Evolutionary conservation across 1,140 invertebrate genomes (phyloP).

Genomic region (Temnothorax curvispinosus): DNA sequence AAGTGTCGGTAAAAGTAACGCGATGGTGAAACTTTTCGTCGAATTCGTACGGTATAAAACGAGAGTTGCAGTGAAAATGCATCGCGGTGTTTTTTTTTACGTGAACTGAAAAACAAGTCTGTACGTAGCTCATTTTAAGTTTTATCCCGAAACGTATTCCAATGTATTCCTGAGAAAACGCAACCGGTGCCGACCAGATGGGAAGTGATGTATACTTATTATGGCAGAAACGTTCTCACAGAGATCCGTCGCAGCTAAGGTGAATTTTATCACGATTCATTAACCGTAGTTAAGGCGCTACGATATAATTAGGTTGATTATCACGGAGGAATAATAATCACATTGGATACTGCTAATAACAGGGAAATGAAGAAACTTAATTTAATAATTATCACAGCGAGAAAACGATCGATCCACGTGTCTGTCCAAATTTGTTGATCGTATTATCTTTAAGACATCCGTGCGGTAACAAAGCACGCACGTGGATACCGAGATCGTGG

Average conservation of each 20-base stretch:
- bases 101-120: conserved; percentile 40
- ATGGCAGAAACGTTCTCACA: conserved; percentile 82
- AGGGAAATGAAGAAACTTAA: neutral
- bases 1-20: conserved; percentile 10
- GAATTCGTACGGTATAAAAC: conserved; percentile 9
- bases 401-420: neutral
- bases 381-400: neutral
- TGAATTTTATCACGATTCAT: conserved; percentile 48
- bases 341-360: neutral
- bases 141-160: conserved; percentile 29
- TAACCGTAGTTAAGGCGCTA: neutral
- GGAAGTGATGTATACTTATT: conserved; percentile 84
- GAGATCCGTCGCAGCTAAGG: conserved; percentile 82
- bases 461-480: neutral
- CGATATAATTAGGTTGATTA: neutral
- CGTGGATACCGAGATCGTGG: neutral
- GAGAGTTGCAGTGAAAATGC: conserved; percentile 39
- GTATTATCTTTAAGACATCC: neutral
- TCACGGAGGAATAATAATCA: neutral
- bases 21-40: conserved; percentile 26
- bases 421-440: neutral
- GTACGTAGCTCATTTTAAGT: conserved; percentile 21
- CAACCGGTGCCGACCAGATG: conserved; percentile 66
- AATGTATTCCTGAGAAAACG: conserved; percentile 63
- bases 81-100: conserved; percentile 38